A percentile compares a stretch with the other conserved stretches of the same genome.
phyloP scores from a whole-genome alignment of 2,888 invertebrate species.

The Pterostichus madidus region DNA sequence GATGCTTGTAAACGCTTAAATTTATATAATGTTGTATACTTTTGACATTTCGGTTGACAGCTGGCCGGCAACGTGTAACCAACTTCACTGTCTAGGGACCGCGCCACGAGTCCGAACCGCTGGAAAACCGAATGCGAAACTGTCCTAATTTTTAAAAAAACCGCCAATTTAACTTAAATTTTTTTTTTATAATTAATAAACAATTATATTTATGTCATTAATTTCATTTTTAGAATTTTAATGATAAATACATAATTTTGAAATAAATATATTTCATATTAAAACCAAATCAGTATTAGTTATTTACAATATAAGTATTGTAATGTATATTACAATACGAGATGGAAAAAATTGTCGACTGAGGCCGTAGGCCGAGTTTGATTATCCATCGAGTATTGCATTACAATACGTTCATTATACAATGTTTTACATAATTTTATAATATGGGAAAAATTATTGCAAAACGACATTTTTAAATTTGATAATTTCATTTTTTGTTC shows the following conservation, averaged over 20 bases:
- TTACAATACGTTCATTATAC: too few relatives aligned
- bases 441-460: too few relatives aligned
- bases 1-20: constrained; percentile 54
- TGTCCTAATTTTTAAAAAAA: constrained; percentile 19
- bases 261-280: neutral
- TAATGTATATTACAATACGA: too few relatives aligned
- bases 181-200: neutral
- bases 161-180: neutral
- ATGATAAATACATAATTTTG: neutral
- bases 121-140: neutral
- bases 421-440: too few relatives aligned
- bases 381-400: too few relatives aligned
- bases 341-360: too few relatives aligned
- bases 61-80: constrained; percentile 52
- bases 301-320: too few relatives aligned
- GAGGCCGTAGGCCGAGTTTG: too few relatives aligned
- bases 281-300: too few relatives aligned
- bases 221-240: neutral
- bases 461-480: too few relatives aligned
- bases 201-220: neutral
- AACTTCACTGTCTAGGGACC: constrained; percentile 17
- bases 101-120: neutral
- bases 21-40: constrained; percentile 51
- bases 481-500: too few relatives aligned
- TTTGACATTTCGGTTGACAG: constrained; percentile 64